Evolutionary conservation across 1,140 invertebrate genomes (phyloP).

Genomic region (Drosophila lowei): DNA sequence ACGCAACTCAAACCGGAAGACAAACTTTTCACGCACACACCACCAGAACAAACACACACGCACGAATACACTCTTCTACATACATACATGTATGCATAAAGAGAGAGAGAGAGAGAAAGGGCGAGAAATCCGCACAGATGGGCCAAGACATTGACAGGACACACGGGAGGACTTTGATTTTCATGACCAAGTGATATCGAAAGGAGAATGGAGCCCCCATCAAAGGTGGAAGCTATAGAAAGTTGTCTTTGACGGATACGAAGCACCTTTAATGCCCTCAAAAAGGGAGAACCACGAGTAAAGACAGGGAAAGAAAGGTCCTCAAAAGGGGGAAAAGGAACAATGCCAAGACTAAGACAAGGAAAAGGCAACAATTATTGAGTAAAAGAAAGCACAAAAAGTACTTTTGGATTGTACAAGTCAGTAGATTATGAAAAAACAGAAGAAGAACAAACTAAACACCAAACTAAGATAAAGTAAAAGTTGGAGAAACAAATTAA

Average conservation of each 20-base stretch:
- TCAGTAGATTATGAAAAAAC: too few relatives aligned
- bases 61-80: not conserved
- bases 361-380: too few relatives aligned
- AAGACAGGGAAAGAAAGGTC: not conserved
- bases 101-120: too few relatives aligned
- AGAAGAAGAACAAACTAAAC: too few relatives aligned
- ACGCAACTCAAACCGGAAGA: conserved; percentile 55
- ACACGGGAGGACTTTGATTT: conserved; percentile 43
- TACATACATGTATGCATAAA: not conserved
- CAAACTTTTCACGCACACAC: conserved; percentile 35
- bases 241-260: conserved; percentile 7
- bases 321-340: too few relatives aligned
- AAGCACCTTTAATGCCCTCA: conserved; percentile 30
- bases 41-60: conserved; percentile 1
- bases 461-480: too few relatives aligned
- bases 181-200: conserved; percentile 45
- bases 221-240: conserved; percentile 8
- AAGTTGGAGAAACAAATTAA: too few relatives aligned
- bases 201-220: not conserved
- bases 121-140: conserved; percentile 7
- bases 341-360: too few relatives aligned
- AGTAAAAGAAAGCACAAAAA: too few relatives aligned
- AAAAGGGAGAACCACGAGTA: not conserved
- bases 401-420: too few relatives aligned
- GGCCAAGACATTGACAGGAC: conserved; percentile 29